phyloP scores from a whole-genome alignment of 2,113 vertebrate species.

The Sakesphorus luctuosus region DNA sequence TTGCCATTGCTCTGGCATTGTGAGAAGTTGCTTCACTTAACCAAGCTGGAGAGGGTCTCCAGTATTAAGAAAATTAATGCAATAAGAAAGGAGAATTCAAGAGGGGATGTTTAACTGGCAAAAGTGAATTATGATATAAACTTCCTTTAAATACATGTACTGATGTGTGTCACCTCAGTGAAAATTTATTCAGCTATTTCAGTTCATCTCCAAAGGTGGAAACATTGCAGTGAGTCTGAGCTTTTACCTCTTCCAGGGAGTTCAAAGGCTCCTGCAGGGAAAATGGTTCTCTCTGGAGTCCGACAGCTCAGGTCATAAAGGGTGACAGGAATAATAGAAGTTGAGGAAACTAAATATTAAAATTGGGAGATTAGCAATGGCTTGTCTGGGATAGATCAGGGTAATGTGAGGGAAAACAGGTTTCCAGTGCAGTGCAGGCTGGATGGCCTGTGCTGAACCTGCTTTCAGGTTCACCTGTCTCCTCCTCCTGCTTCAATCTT shows the following conservation, averaged over 20 bases:
- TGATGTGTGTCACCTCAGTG: fast-evolving
- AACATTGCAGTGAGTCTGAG: neutral
- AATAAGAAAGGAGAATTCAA: neutral
- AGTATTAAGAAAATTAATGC: neutral
- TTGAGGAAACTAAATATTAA: neutral
- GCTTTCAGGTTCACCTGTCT: neutral
- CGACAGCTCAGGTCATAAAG: neutral
- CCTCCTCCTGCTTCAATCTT: neutral
- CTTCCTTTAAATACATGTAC: neutral
- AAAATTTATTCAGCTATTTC: neutral
- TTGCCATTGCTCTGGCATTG: neutral
- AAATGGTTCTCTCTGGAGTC: neutral
- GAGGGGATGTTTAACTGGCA: neutral
- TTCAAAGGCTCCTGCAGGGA: neutral
- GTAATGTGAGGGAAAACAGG: neutral
- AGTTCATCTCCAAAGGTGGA: neutral
- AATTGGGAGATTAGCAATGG: neutral
- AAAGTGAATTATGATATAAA: neutral
- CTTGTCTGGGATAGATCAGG: neutral
- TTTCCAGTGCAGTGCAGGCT: neutral
- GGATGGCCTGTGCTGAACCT: constrained; percentile 4
- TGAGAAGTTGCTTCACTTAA: neutral
- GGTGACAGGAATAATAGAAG: neutral
- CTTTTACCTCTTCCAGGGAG: neutral
- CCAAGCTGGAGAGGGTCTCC: neutral